Percentiles rank a stretch among this genome's conserved stretches.
phyloP scores from a whole-genome alignment of 2,888 invertebrate genomes.

The Luffia ferchaultella region DNA sequence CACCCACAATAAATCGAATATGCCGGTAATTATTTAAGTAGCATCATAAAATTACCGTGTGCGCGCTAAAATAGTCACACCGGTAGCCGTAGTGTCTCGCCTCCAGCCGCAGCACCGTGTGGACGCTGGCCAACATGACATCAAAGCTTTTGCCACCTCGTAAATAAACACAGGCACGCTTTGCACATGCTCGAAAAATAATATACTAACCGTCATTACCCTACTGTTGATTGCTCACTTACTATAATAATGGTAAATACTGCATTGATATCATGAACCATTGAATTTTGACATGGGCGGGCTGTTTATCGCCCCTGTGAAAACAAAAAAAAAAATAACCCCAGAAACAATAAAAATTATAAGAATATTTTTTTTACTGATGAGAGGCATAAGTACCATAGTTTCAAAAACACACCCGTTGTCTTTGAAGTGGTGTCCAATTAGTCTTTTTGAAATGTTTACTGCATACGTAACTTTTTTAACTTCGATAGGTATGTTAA shows the following conservation, averaged over 20 bases:
- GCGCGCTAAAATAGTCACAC: background rate
- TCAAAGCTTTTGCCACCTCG: conserved; percentile 47
- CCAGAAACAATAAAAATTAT: no score
- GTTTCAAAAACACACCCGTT: no score
- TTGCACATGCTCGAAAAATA: conserved; percentile 20
- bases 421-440: no score
- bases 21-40: background rate
- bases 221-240: background rate
- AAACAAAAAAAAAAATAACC: no score
- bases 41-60: background rate
- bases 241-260: background rate
- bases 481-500: no score
- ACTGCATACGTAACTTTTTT: no score
- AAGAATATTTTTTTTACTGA: no score
- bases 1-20: background rate
- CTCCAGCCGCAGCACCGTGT: conserved; percentile 14
- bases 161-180: conserved; percentile 32
- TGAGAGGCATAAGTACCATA: no score
- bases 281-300: background rate
- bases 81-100: background rate
- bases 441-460: no score
- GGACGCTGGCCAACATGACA: conserved; percentile 41
- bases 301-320: background rate
- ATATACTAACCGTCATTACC: conserved; percentile 11
- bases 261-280: background rate